Evolutionary conservation across 2,888 invertebrate genomes (phyloP).

Genomic region (Papilio demoleus): DNA sequence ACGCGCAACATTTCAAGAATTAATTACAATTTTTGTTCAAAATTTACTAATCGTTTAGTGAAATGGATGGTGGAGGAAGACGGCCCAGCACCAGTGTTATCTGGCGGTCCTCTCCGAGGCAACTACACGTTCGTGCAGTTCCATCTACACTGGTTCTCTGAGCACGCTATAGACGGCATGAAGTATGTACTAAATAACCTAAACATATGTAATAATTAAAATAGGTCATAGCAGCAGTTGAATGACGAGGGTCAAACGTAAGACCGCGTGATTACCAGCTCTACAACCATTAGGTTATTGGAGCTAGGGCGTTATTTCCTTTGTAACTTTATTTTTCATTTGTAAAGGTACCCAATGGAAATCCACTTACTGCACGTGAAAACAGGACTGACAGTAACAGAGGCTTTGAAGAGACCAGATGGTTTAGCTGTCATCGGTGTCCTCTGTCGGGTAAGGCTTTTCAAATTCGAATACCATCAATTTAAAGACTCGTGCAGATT

Average conservation of each 20-base stretch:
- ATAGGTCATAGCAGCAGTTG: no score
- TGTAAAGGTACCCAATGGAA: slow-evolving; percentile 72
- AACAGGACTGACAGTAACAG: slow-evolving; percentile 59
- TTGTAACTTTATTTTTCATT: slow-evolving; percentile 5
- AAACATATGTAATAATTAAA: neutral
- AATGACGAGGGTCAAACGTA: no score
- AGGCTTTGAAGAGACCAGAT: slow-evolving; percentile 63
- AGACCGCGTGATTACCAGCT: no score
- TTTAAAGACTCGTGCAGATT: no score
- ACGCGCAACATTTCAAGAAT: neutral
- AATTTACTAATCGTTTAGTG: slow-evolving; percentile 53
- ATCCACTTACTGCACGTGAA: slow-evolving; percentile 75
- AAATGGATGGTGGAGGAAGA: slow-evolving; percentile 59
- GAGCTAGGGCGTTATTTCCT: neutral
- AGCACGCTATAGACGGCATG: slow-evolving; percentile 89
- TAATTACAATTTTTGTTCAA: slow-evolving; percentile 12
- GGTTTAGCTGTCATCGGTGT: slow-evolving; percentile 70
- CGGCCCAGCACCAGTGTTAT: slow-evolving; percentile 58
- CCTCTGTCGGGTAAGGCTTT: slow-evolving; percentile 59
- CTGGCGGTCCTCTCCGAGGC: slow-evolving; percentile 85
- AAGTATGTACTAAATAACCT: slow-evolving; percentile 65
- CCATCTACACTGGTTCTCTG: slow-evolving; percentile 94
- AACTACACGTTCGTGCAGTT: slow-evolving; percentile 88
- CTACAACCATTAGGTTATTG: neutral
- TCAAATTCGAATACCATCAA: no score